Conservation (phyloP, 2,113 vertebrate genomes). For the Papio anubis region DNA sequence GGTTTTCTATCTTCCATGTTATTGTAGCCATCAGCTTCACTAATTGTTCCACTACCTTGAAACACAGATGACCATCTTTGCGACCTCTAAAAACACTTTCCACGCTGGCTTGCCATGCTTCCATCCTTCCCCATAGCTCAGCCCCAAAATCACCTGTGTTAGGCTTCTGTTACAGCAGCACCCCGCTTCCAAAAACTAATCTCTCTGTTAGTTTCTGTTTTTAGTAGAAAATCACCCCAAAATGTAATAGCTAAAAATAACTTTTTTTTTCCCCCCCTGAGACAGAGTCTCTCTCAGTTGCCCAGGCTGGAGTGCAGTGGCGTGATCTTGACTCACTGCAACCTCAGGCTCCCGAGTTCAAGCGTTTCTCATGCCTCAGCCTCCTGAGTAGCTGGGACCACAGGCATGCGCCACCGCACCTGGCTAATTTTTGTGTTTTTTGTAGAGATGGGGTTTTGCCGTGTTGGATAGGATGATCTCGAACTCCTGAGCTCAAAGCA, state of each 20-base stretch:
- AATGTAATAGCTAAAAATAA: not conserved
- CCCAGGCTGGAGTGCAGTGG: not conserved
- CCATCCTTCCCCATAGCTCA: not conserved
- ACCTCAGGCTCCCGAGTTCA: not conserved
- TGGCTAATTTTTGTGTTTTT: not conserved
- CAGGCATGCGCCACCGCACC: not conserved
- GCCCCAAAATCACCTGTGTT: not conserved
- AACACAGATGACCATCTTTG: not conserved
- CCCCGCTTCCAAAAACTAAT: not conserved
- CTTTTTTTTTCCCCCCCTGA: not conserved
- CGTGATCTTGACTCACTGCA: not conserved
- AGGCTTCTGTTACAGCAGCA: not conserved
- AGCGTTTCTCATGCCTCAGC: not conserved
- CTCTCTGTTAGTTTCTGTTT: not conserved
- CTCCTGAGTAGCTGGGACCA: not conserved
- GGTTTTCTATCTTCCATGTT: not conserved
- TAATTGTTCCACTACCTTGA: not conserved
- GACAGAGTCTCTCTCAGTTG: not conserved
- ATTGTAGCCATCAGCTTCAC: not conserved
- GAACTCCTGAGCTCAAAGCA: not conserved
- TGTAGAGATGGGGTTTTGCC: not conserved
- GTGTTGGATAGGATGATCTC: not conserved
- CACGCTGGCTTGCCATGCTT: not conserved
- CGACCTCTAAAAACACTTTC: not conserved
- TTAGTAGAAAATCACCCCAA: not conserved